Base-by-base conservation (phyloP, 1,140 invertebrate species). In the Pomacea maculata region DNA sequence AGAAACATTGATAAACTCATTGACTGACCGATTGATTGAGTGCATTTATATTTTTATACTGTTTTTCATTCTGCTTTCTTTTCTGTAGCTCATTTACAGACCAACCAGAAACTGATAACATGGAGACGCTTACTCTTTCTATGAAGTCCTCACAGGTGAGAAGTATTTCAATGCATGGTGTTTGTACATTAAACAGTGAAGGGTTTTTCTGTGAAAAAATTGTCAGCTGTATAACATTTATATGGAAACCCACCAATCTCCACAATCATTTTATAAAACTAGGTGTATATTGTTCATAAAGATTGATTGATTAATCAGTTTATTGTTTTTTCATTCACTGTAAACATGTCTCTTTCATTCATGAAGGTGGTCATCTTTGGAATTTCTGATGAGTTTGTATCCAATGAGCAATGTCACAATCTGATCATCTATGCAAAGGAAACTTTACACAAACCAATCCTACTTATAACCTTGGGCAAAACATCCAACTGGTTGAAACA, bases 361-460 rank as follows among this genome's bases (percentile, higher is more conserved):
- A 17, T 63, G 25, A 73, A 88, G 85, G 86, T 88, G 57, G 85
- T 88, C 17, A 63, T 91, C 12, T 82, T 90, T 75, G 88, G 87
- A 45, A 85, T 89, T 14, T 90, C 90, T 8, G 87, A 90, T 79
- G 86, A 89, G 52, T 89, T 90, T 82, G 85, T 87, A 54, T 75
- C 73, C 19, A 84, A 85, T 52, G 76, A 83, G 25, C 73, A 83
- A 10, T 88, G 86, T 80, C 77, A 81, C 29, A 85, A 86, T 55
- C 70, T 90, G 25, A 81, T 90, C 54, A 79, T 87, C 64, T 88
- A 86, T 84, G 84, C 83, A 15, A 86, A 87, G 45, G 83, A 90
- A 34, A 88, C 85, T n/a, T 81, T 91, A 17, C 81, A 85, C 67
- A 90, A 89, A 81, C 85, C 87, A 17, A 82, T 89, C 52, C 79